Conservation (phyloP, 2,888 invertebrate species). For the Melanargia galathea region DNA sequence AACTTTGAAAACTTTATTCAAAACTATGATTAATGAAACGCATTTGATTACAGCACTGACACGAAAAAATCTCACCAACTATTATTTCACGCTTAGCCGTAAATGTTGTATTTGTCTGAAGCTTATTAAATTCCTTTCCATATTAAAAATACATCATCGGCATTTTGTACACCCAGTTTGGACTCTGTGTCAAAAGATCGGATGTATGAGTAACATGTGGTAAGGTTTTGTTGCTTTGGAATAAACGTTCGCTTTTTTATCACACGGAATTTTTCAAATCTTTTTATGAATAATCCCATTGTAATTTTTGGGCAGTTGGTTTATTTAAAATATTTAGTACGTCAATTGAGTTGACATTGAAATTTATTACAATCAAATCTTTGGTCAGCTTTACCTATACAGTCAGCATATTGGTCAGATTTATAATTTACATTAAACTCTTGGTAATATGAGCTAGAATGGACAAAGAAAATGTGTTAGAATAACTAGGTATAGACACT, state of each 20-base stretch:
- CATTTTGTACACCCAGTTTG: slow-evolving; percentile 6
- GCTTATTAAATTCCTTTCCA: slow-evolving; percentile 32
- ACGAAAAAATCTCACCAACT: slow-evolving; percentile 47
- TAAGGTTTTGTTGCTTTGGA: slow-evolving; percentile 11
- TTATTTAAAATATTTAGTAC: slow-evolving; percentile 1
- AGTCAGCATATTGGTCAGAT: no score
- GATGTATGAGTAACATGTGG: slow-evolving; percentile 12
- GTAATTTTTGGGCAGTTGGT: slow-evolving; percentile 2
- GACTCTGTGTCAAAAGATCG: slow-evolving; percentile 20
- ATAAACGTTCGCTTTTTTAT: slow-evolving; percentile 1
- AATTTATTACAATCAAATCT: no score
- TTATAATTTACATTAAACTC: no score
- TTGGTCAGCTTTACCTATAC: no score
- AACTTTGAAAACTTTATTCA: slow-evolving; percentile 10
- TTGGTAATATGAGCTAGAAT: no score
- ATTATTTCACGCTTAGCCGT: slow-evolving; percentile 66
- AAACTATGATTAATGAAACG: slow-evolving; percentile 60
- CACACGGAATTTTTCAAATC: not conserved
- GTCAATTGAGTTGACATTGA: not conserved
- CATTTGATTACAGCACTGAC: slow-evolving; percentile 52
- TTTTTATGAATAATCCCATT: no score
- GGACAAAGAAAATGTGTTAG: no score
- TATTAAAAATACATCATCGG: slow-evolving; percentile 42
- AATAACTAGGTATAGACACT: no score
- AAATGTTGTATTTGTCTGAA: slow-evolving; percentile 32